Percentiles rank a stretch among this genome's conserved stretches.
These are phyloP conservation scores for Drosophila falleni DNA, from an alignment of 2,888 invertebrate species.

Conservation along the genomic window DNA sequence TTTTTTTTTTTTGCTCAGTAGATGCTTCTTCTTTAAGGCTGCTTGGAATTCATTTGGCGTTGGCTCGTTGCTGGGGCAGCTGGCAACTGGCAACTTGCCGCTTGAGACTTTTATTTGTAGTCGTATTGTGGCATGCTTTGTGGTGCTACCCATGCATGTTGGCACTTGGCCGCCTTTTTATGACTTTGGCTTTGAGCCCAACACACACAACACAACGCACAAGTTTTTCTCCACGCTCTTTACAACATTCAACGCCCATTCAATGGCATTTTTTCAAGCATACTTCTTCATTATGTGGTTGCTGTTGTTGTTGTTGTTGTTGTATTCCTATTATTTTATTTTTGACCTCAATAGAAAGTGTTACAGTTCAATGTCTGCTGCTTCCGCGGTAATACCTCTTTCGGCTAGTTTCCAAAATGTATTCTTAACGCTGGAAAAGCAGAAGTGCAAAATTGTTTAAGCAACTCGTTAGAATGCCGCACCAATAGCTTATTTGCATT, in stretches of 20 bases:
- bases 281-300: conserved; percentile 23
- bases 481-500: conserved; percentile 72
- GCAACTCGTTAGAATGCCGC: conserved; percentile 64
- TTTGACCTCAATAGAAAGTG: conserved; percentile 79
- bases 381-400: conserved; percentile 42
- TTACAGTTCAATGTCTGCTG: conserved; percentile 80
- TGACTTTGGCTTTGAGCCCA: conserved; percentile 49
- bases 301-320: neutral
- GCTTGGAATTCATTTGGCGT: conserved; percentile 55
- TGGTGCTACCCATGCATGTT: conserved; percentile 69
- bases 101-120: conserved; percentile 37
- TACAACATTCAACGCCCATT: conserved; percentile 70
- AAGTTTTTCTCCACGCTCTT: conserved; percentile 48
- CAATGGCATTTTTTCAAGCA: conserved; percentile 67
- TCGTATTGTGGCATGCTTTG: conserved; percentile 52
- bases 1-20: conserved; percentile 17
- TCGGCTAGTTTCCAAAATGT: conserved; percentile 7
- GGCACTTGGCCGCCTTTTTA: conserved; percentile 77
- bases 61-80: conserved; percentile 23
- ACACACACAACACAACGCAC: conserved; percentile 41
- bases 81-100: conserved; percentile 33
- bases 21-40: conserved; percentile 24
- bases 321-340: conserved; percentile 44
- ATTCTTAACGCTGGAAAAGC: conserved; percentile 53
- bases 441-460: conserved; percentile 63